These are phyloP conservation scores for Neogale vison DNA, from an alignment of 2,113 vertebrate species.

Conservation along the genomic window DNA sequence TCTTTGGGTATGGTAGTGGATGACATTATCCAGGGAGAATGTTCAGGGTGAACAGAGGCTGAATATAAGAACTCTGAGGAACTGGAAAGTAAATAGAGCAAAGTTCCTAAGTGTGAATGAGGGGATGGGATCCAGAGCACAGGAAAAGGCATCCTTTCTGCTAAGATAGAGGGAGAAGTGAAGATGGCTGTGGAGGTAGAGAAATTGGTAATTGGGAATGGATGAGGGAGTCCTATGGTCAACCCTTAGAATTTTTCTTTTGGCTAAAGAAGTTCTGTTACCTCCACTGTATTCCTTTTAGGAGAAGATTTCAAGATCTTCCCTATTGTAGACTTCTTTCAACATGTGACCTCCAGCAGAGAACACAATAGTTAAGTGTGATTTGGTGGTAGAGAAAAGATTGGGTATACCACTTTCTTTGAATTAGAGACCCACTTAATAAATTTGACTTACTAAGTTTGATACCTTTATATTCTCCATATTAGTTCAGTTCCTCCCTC, in stretches of 20 bases:
- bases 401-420: slow-evolving; percentile 34
- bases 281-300: background rate
- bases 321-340: background rate
- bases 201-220: background rate
- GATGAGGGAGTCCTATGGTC: background rate
- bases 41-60: slow-evolving; percentile 9
- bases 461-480: background rate
- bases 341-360: background rate
- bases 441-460: background rate
- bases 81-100: background rate
- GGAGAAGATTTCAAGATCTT: background rate
- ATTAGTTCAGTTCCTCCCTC: background rate
- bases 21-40: slow-evolving; percentile 2
- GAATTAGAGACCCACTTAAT: slow-evolving; percentile 17
- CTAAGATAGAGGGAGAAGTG: background rate
- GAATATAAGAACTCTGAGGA: background rate
- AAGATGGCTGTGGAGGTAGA: background rate
- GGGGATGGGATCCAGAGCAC: background rate
- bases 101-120: background rate
- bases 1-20: background rate
- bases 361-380: background rate
- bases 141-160: background rate
- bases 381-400: slow-evolving; percentile 3
- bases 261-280: background rate
- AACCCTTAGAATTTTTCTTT: slow-evolving; percentile 21